Evolutionary conservation across 2,888 invertebrate species (phyloP).

Genomic region (Drepanosiphum platanoidis): DNA sequence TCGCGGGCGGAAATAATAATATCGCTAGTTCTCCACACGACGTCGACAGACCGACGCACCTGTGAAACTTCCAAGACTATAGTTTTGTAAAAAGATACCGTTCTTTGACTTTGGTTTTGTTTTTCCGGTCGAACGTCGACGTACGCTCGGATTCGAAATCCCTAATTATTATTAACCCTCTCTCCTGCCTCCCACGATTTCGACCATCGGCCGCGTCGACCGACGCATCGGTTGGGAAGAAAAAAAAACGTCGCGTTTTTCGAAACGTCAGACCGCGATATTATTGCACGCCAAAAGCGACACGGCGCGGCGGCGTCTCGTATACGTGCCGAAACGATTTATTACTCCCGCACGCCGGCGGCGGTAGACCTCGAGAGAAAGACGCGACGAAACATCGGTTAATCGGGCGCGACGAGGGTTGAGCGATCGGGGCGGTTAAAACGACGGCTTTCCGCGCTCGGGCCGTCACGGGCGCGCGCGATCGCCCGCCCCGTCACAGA

Average conservation of each 20-base stretch:
- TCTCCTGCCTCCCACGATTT: too few species aligned
- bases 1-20: neutral
- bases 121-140: too few species aligned
- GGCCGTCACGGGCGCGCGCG: neutral
- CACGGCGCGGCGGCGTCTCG: neutral
- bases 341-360: slow-evolving; percentile 4
- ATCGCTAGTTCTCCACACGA: too few species aligned
- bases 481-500: too few species aligned
- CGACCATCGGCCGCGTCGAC: too few species aligned
- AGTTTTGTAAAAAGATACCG: too few species aligned
- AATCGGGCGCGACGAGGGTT: slow-evolving; percentile 18
- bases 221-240: too few species aligned
- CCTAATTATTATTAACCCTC: too few species aligned
- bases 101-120: too few species aligned
- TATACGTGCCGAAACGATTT: slow-evolving; percentile 24
- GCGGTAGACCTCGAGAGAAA: neutral
- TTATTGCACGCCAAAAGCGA: neutral
- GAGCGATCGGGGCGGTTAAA: neutral
- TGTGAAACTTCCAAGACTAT: too few species aligned
- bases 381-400: slow-evolving; percentile 22
- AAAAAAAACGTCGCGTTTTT: neutral
- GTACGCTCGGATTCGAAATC: neutral
- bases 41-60: too few species aligned
- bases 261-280: neutral
- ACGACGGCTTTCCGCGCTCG: slow-evolving; percentile 9